These are phyloP conservation scores for Rugalucina vietnamica DNA, from an alignment of 2,888 invertebrate species.

Conservation along the genomic window DNA sequence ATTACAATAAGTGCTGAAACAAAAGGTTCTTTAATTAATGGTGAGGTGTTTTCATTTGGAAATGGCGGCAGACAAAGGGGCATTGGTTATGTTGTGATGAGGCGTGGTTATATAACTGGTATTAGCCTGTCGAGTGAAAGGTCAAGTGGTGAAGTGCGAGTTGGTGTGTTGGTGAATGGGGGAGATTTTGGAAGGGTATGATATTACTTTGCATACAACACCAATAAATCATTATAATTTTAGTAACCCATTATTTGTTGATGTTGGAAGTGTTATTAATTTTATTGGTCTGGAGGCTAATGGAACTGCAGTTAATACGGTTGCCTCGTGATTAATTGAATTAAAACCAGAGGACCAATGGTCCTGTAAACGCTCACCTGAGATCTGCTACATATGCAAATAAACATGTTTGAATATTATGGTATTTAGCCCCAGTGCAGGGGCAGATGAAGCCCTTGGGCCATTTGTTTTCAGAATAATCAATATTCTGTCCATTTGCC, in stretches of 20 bases:
- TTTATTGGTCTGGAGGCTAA: slow-evolving; percentile 34
- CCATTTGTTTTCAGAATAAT: too few relatives aligned
- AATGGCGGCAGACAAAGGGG: slow-evolving; percentile 39
- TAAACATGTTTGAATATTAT: too few relatives aligned
- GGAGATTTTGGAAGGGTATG: slow-evolving; percentile 28
- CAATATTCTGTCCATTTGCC: too few relatives aligned
- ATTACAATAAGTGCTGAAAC: slow-evolving; percentile 43
- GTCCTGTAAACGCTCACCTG: too few relatives aligned
- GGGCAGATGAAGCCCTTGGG: too few relatives aligned
- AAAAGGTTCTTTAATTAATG: slow-evolving; percentile 28
- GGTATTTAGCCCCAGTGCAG: too few relatives aligned
- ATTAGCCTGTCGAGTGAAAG: slow-evolving; percentile 27
- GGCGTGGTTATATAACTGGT: slow-evolving; percentile 38
- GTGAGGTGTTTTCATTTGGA: slow-evolving; percentile 40
- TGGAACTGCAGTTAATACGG: slow-evolving; percentile 36
- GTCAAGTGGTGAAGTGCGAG: slow-evolving; percentile 31
- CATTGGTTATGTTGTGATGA: slow-evolving; percentile 44
- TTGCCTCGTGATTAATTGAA: slow-evolving; percentile 35
- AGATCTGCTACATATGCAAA: too few relatives aligned
- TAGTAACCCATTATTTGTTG: slow-evolving; percentile 31
- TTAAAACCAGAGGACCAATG: too few relatives aligned
- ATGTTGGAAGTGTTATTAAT: slow-evolving; percentile 43
- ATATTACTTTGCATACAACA: slow-evolving; percentile 43
- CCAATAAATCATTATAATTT: slow-evolving; percentile 44
- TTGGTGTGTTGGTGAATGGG: slow-evolving; percentile 37